Conservation (phyloP, 2,113 vertebrate species). For the Microtus oregoni region DNA sequence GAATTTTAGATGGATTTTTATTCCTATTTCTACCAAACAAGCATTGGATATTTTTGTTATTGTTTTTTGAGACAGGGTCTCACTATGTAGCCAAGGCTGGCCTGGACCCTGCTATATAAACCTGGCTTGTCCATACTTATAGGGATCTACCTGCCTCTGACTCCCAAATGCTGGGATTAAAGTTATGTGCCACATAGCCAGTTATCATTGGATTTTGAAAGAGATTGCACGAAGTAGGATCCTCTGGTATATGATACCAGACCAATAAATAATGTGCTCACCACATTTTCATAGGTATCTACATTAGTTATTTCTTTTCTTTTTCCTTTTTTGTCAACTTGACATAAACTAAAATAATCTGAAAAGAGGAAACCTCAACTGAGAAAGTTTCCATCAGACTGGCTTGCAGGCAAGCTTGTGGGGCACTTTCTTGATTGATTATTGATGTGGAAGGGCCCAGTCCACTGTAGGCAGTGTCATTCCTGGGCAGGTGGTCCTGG, state of each 20-base stretch:
- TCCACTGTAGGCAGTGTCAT: not conserved
- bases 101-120: not conserved
- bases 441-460: not conserved
- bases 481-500: not conserved
- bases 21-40: not conserved
- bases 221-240: not conserved
- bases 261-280: not conserved
- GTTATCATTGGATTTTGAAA: not conserved
- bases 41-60: not conserved
- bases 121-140: not conserved
- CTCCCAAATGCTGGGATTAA: not conserved
- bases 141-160: not conserved
- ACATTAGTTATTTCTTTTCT: not conserved
- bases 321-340: not conserved
- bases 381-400: not conserved
- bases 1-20: not conserved
- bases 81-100: not conserved
- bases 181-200: not conserved
- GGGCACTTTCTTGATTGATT: not conserved
- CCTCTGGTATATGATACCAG: not conserved
- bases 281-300: constrained; percentile 7
- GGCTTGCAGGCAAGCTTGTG: not conserved
- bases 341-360: not conserved
- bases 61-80: not conserved
- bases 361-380: not conserved